Percentiles rank a stretch among this genome's conserved stretches.
Evolutionary conservation across 2,888 invertebrate genomes (phyloP).

Genomic region (Pristionchus arcanus): DNA sequence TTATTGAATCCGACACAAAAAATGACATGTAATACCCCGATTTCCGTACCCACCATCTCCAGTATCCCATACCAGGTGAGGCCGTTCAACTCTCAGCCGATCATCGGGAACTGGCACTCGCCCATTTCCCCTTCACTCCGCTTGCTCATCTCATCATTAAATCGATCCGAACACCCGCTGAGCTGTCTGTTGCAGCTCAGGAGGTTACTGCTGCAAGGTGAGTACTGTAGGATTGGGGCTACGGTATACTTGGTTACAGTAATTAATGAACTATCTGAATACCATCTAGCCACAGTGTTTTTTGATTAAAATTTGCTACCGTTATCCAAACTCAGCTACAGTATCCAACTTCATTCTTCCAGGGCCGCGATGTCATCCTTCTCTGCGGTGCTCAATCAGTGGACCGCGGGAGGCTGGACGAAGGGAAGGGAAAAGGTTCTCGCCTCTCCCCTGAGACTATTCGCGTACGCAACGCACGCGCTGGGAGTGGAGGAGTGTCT

Average conservation of each 20-base stretch:
- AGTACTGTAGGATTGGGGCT: no score
- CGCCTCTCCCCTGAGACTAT: background rate
- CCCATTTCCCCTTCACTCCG: background rate
- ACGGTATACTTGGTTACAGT: no score
- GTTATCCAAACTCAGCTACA: background rate
- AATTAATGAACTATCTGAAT: no score
- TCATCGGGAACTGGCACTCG: background rate
- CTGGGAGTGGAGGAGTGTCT: background rate
- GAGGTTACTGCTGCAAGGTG: background rate
- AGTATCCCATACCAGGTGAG: slow-evolving; percentile 25
- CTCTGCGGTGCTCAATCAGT: background rate
- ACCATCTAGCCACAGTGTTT: no score
- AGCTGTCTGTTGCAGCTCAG: background rate
- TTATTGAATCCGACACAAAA: no score
- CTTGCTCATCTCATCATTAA: background rate
- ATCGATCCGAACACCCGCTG: background rate
- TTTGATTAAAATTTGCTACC: background rate
- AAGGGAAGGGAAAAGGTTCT: background rate
- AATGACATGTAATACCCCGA: no score
- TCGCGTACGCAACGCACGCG: background rate
- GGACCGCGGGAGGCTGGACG: background rate
- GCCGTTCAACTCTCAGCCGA: background rate
- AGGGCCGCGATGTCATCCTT: background rate
- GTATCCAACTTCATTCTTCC: background rate
- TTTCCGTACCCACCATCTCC: no score